Conservation (phyloP, 35 echinoderm and acorn worm genomes). For the Eucidaris tribuloides region DNA sequence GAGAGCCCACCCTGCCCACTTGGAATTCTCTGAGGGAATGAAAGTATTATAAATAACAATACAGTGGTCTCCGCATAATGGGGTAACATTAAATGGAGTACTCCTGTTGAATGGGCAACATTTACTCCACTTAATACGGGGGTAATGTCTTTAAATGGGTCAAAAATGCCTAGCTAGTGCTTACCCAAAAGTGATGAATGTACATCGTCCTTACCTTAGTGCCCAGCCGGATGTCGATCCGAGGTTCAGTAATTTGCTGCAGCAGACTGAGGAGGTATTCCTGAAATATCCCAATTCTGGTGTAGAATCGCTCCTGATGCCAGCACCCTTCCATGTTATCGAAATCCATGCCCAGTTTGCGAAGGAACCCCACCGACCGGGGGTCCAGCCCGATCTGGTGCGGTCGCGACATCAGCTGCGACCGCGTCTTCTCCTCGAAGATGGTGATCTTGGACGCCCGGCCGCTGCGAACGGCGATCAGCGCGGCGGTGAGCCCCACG, state of each 20-base stretch:
- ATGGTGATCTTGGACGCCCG: conserved; percentile 59
- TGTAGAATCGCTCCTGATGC: conserved; percentile 90
- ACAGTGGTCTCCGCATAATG: too few species aligned
- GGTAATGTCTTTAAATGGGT: too few species aligned
- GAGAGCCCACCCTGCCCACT: too few species aligned
- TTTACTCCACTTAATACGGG: too few species aligned
- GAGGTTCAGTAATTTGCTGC: conserved; percentile 48
- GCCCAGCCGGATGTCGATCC: conserved; percentile 61
- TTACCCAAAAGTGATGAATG: too few species aligned
- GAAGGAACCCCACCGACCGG: conserved; percentile 65
- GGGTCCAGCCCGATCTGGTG: conserved; percentile 84
- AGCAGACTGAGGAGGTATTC: conserved; percentile 79
- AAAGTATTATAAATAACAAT: too few species aligned
- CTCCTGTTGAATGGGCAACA: too few species aligned
- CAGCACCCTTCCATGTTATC: conserved; percentile 97
- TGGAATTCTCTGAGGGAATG: too few species aligned
- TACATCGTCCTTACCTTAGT: conserved; percentile 99
- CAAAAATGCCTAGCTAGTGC: too few species aligned
- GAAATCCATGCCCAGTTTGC: conserved; percentile 79
- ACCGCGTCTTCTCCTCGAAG: conserved; percentile 71
- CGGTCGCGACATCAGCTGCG: conserved; percentile 65
- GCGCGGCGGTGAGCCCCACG: conserved; percentile 81
- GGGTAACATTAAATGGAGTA: too few species aligned
- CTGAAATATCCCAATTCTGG: conserved; percentile 88
- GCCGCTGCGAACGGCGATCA: conserved; percentile 72